These are phyloP conservation scores for Temnothorax longispinosus DNA, from an alignment of 1,140 invertebrate genomes.

Conservation along the genomic window DNA sequence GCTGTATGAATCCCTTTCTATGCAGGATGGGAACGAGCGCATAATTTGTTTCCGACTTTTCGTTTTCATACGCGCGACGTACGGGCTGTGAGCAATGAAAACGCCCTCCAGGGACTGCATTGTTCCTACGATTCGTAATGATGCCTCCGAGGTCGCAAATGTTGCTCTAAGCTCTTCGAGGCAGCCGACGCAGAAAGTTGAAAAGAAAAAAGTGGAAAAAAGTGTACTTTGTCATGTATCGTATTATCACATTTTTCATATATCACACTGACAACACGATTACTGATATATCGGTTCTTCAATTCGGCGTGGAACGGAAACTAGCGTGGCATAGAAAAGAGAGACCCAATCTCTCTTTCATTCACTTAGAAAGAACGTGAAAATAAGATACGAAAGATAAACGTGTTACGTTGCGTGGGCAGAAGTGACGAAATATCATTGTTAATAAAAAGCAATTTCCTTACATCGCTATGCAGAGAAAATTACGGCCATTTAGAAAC, in stretches of 20 bases:
- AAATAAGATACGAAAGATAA: neutral
- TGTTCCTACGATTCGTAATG: conserved; percentile 68
- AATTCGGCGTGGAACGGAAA: neutral
- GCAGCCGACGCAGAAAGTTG: conserved; percentile 17
- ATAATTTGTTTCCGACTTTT: conserved; percentile 61
- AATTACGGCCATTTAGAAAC: conserved; percentile 46
- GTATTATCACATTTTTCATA: neutral
- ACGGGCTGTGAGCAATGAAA: conserved; percentile 59
- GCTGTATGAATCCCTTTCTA: neutral
- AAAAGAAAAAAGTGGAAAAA: neutral
- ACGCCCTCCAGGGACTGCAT: conserved; percentile 60
- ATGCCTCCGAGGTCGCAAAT: conserved; percentile 63
- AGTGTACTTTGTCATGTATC: neutral
- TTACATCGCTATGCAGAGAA: conserved; percentile 27
- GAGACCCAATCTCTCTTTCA: neutral
- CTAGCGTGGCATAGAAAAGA: neutral
- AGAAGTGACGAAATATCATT: neutral
- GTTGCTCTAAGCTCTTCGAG: neutral
- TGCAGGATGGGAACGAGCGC: neutral
- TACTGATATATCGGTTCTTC: neutral
- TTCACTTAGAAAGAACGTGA: neutral
- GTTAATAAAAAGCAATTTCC: conserved; percentile 46
- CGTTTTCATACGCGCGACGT: conserved; percentile 51
- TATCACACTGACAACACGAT: neutral
- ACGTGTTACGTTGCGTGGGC: neutral